These are phyloP conservation scores for Struthio camelus DNA, from an alignment of 2,113 vertebrate genomes.

Conservation along the genomic window DNA sequence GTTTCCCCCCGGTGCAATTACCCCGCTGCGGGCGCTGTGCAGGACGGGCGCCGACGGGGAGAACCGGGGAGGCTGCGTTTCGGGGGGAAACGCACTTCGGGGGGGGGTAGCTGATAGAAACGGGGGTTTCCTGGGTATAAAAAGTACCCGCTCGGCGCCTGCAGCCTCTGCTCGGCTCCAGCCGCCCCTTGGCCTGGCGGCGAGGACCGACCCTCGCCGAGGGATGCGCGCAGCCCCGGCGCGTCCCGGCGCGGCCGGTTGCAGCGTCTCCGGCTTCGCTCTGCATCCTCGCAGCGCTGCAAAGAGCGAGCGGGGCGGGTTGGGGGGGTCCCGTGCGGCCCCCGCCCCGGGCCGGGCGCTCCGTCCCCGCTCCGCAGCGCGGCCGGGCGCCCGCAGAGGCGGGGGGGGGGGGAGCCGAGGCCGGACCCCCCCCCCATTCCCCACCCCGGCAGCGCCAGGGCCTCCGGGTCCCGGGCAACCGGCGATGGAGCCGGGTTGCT, in stretches of 20 bases:
- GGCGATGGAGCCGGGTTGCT: slow-evolving; percentile 41
- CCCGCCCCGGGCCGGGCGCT: background rate
- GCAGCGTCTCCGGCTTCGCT: background rate
- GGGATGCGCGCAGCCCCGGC: background rate
- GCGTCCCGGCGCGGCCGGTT: too few relatives aligned
- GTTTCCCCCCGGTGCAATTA: background rate
- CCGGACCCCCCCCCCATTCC: too few relatives aligned
- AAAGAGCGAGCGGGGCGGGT: rapidly evolving
- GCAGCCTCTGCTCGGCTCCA: too few relatives aligned
- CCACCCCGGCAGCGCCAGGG: background rate
- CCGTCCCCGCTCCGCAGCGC: rapidly evolving
- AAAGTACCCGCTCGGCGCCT: background rate
- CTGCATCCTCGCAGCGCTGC: background rate
- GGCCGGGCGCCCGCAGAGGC: too few relatives aligned
- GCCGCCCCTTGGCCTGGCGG: rapidly evolving
- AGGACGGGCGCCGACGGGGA: rapidly evolving
- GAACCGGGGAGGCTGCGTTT: rapidly evolving
- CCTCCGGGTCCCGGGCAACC: background rate
- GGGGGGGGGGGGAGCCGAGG: too few relatives aligned
- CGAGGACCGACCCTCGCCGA: background rate
- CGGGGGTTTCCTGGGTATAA: background rate
- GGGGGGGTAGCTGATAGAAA: background rate
- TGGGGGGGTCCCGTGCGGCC: background rate
- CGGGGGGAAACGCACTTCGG: background rate
- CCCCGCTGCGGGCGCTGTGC: too few relatives aligned